These are phyloP conservation scores for Peromyscus melanophrys DNA, from an alignment of 2,797 vertebrate species.

Conservation along the genomic window DNA sequence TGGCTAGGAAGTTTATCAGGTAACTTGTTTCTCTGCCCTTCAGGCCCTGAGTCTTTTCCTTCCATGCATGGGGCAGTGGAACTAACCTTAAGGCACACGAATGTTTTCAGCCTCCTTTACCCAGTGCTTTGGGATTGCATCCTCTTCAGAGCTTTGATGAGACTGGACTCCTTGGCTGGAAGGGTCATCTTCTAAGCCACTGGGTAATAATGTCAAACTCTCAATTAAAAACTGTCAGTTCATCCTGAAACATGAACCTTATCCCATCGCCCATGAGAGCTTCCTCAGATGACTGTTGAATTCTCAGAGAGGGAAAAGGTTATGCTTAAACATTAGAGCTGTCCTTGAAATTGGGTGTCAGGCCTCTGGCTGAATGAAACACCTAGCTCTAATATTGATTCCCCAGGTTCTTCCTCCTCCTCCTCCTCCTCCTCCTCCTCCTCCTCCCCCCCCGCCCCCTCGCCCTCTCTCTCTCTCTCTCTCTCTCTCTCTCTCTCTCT, in stretches of 20 bases:
- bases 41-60: not conserved
- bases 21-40: not conserved
- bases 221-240: not conserved
- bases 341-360: not conserved
- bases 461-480: not conserved
- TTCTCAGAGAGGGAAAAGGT: not conserved
- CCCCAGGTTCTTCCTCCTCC: not conserved
- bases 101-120: not conserved
- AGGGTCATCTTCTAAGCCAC: not conserved
- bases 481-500: too few species aligned
- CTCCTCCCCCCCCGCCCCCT: not conserved
- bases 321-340: conserved; percentile 17
- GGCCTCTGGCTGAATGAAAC: conserved; percentile 14
- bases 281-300: not conserved
- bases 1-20: not conserved
- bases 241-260: not conserved
- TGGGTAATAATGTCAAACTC: not conserved
- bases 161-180: not conserved
- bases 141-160: not conserved
- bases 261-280: not conserved
- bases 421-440: not conserved
- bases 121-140: not conserved
- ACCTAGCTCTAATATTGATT: not conserved
- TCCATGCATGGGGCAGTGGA: not conserved
- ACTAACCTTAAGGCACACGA: not conserved